These are phyloP conservation scores for Lasioglossum vierecki DNA, from an alignment of 2,888 invertebrate species.

Conservation along the genomic window DNA sequence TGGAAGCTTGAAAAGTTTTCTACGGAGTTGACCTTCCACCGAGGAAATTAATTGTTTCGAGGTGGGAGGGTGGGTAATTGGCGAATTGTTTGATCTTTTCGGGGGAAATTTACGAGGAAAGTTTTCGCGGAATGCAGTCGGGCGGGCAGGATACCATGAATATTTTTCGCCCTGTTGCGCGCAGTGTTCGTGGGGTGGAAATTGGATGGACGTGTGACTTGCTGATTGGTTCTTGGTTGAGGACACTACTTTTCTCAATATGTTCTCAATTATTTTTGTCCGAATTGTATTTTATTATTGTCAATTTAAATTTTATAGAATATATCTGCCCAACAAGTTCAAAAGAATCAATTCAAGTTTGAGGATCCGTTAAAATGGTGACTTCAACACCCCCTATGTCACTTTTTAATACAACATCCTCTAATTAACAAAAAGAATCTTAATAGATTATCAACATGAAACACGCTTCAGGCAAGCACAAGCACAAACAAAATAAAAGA, in stretches of 20 bases:
- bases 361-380: background rate
- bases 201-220: background rate
- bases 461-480: background rate
- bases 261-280: background rate
- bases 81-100: background rate
- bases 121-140: background rate
- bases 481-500: background rate
- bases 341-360: background rate
- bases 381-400: background rate
- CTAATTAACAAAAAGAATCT: background rate
- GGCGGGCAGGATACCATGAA: background rate
- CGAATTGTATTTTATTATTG: background rate
- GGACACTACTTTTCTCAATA: background rate
- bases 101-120: background rate
- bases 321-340: background rate
- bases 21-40: background rate
- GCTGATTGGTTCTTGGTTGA: background rate
- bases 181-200: background rate
- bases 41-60: conserved; percentile 18
- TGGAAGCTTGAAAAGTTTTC: background rate
- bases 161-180: background rate
- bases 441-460: background rate
- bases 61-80: background rate
- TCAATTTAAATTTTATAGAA: background rate
- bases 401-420: background rate